These are phyloP conservation scores for Siniperca scherzeri DNA, from an alignment of 2,797 vertebrate species.

Conservation along the genomic window DNA sequence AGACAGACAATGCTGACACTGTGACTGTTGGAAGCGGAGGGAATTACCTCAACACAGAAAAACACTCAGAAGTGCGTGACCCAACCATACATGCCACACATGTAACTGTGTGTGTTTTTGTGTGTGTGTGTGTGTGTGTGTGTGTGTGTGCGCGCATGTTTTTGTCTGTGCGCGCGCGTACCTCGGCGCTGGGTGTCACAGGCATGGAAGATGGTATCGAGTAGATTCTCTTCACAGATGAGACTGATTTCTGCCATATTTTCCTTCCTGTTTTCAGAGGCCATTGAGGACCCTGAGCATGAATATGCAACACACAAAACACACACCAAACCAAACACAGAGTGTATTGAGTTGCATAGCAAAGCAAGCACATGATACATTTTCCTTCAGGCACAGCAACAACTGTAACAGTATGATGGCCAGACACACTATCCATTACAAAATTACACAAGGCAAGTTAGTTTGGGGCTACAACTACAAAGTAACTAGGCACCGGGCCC, in stretches of 20 bases:
- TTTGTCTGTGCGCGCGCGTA: slow-evolving; percentile 58
- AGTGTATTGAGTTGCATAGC: slow-evolving; percentile 3
- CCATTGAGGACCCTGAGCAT: slow-evolving; percentile 54
- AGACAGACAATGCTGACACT: slow-evolving; percentile 15
- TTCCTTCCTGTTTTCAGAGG: slow-evolving; percentile 68
- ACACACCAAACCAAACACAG: slow-evolving; percentile 29
- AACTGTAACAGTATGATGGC: not conserved
- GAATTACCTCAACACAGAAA: not conserved
- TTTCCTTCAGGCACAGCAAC: slow-evolving; percentile 38
- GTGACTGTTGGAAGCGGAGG: not conserved
- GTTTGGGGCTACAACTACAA: not conserved
- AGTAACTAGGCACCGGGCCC: not conserved
- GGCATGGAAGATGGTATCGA: slow-evolving; percentile 90
- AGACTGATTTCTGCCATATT: slow-evolving; percentile 78
- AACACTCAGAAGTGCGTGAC: not conserved
- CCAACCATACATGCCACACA: not conserved
- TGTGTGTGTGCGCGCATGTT: too few species aligned
- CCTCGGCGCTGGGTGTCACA: slow-evolving; percentile 89
- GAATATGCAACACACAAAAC: slow-evolving; percentile 22
- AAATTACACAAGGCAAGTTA: not conserved
- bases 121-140: not conserved
- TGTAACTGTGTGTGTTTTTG: too few species aligned
- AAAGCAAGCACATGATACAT: slow-evolving; percentile 66
- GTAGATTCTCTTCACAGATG: slow-evolving; percentile 90
- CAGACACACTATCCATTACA: not conserved